These are phyloP conservation scores for Apaloderma vittatum DNA, from an alignment of 2,113 vertebrate species.

Conservation along the genomic window DNA sequence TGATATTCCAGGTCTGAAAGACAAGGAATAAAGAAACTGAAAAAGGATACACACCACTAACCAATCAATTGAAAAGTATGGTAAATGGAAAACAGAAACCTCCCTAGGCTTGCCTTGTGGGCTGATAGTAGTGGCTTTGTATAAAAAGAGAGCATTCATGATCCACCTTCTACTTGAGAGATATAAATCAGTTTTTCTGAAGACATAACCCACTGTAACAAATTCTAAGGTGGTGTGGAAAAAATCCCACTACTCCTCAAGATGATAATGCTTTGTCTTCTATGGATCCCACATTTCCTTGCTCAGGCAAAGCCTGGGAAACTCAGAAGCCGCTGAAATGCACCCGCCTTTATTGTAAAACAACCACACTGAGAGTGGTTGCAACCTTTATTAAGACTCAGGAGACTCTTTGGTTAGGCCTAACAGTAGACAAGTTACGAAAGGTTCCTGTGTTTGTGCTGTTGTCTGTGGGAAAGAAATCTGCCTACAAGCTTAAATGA, in stretches of 20 bases:
- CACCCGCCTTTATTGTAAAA: neutral
- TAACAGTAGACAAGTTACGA: neutral
- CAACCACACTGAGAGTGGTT: neutral
- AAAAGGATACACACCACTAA: constrained; percentile 57
- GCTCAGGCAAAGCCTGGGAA: neutral
- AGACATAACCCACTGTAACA: neutral
- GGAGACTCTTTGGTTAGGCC: neutral
- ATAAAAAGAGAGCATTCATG: constrained; percentile 12
- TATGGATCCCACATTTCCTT: neutral
- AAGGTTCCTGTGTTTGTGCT: neutral
- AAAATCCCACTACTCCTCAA: neutral
- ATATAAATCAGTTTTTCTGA: constrained; percentile 49
- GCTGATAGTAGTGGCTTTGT: constrained; percentile 41
- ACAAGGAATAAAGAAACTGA: constrained; percentile 50
- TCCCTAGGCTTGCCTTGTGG: constrained; percentile 48
- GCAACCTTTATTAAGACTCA: neutral
- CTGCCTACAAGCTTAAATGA: neutral
- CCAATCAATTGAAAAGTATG: constrained; percentile 45
- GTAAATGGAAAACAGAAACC: constrained; percentile 69
- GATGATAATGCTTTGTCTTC: neutral
- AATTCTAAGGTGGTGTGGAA: neutral
- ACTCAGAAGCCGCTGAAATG: neutral
- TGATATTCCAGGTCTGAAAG: constrained; percentile 56
- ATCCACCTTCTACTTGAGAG: constrained; percentile 23
- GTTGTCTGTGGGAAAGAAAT: neutral